phyloP scores from a whole-genome alignment of 2,888 invertebrate genomes.

The Dione vanillae region DNA sequence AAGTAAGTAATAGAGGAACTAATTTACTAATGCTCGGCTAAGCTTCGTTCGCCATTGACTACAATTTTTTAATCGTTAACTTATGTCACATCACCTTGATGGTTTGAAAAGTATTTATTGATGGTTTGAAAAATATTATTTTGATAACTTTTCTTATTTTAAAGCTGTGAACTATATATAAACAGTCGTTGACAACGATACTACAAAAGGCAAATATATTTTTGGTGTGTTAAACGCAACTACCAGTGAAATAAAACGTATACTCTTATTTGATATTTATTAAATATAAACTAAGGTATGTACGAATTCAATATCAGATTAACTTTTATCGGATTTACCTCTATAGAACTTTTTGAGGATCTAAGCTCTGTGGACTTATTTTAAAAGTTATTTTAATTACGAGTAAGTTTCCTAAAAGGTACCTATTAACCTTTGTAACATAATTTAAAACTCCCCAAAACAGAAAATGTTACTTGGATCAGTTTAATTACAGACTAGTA shows the following conservation, averaged over 20 bases:
- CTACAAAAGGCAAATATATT: too few species aligned
- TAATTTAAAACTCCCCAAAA: not conserved
- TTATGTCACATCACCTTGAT: not conserved
- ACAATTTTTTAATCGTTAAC: not conserved
- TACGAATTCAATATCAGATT: too few species aligned
- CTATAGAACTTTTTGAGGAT: not conserved
- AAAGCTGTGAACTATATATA: too few species aligned
- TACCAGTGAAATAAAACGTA: too few species aligned
- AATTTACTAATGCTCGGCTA: not conserved
- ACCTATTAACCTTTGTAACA: slow-evolving; percentile 17
- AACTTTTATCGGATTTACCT: too few species aligned
- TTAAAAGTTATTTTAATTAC: not conserved
- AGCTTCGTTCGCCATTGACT: not conserved
- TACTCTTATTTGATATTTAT: too few species aligned
- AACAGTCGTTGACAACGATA: too few species aligned
- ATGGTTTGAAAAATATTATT: too few species aligned
- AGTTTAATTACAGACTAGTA: not conserved
- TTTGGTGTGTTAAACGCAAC: too few species aligned
- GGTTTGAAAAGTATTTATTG: not conserved
- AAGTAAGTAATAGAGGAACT: not conserved
- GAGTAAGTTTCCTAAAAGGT: slow-evolving; percentile 4
- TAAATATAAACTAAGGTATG: too few species aligned
- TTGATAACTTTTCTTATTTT: too few species aligned
- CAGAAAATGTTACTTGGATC: not conserved
- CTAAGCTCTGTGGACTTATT: not conserved